phyloP scores from a whole-genome alignment of 2,797 vertebrate genomes.

The Lates japonicus region DNA sequence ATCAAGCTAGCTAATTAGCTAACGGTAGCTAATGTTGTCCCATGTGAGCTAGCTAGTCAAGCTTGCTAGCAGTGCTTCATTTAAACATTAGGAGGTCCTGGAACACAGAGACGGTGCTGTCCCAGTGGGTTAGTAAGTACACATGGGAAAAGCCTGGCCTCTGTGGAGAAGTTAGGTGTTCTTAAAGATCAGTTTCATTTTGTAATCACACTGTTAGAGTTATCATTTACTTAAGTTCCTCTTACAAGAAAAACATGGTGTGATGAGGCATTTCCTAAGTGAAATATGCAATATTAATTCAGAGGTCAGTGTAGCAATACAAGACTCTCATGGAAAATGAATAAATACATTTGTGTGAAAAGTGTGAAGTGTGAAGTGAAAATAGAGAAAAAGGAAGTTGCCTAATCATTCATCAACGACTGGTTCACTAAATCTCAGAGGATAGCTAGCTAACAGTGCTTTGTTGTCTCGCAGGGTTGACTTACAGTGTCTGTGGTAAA shows the following conservation, averaged over 20 bases:
- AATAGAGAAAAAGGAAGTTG: neutral
- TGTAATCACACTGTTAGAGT: slow-evolving; percentile 6
- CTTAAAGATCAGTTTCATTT: neutral
- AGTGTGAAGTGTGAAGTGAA: too few relatives aligned
- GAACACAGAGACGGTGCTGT: too few relatives aligned
- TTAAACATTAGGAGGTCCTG: too few relatives aligned
- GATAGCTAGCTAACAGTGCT: neutral
- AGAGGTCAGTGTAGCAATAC: neutral
- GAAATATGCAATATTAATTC: neutral
- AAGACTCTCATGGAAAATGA: neutral
- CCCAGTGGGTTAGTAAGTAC: neutral
- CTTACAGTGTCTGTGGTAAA: too few relatives aligned
- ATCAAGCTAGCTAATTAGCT: too few relatives aligned
- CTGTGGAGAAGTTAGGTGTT: neutral
- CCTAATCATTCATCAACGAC: neutral
- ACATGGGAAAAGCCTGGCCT: neutral
- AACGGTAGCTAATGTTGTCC: too few relatives aligned
- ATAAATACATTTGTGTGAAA: neutral
- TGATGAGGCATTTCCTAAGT: neutral
- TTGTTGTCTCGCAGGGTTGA: too few relatives aligned
- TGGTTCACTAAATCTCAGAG: neutral
- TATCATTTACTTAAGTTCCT: slow-evolving; percentile 14
- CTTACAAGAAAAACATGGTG: neutral
- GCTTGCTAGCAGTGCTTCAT: too few relatives aligned
- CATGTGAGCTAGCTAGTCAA: too few relatives aligned